Base-by-base conservation (phyloP, 2,113 vertebrate genomes). In the Apteryx mantelli region DNA sequence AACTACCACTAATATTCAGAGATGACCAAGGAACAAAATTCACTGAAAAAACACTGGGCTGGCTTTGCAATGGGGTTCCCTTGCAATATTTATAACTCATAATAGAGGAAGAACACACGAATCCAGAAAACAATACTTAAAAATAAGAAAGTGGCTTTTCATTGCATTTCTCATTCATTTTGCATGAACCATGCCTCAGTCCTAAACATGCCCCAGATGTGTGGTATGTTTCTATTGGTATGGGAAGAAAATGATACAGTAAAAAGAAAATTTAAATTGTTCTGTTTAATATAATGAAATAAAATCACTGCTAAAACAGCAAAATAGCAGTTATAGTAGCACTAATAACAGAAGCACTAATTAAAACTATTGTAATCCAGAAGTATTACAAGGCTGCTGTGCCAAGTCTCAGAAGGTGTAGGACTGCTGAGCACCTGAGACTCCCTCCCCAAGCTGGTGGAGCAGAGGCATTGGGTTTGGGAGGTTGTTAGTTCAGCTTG, bases 261-360 rank as follows among this genome's bases (percentile, higher is more conserved):
- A 82, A 69, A n/a, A 64, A 32, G 50, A 87, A 58, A 60, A 22
- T 8, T 34, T 9, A 26, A 64, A 52, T 6, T 4, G 11, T 50
- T 82, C 40, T 78, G 48, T 84, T 86, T 52, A 60, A 76, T 38
- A 22, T 6, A 86, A 55, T 26, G 52, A 78, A 89, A 78, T 22
- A 64, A 96, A 95, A 91, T 68, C 24, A 12, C n/a, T 11, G 34
- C 73, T 91, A 56, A 88, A 93, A 93, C n/a, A 95, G 69, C 16
- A 61, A 55, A 71, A 84, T 81, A 58, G 53, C 65, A 34, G 40
- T 81, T 80, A 34, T 61, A 55, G 86, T 42, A 71, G 48, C 56
- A 66, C 79, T 44, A 83, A 81, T 81, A 88, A 84, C 42, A 64
- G 60, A 28, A 82, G 52, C 30, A 25, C 73, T 82, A 71, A 96